A percentile compares a stretch with the other conserved stretches of the same genome.
These are phyloP conservation scores for Nemopilema nomurai DNA, from an alignment of 30 jellyfish, hydroid and myxozoan species.

Conservation along the genomic window DNA sequence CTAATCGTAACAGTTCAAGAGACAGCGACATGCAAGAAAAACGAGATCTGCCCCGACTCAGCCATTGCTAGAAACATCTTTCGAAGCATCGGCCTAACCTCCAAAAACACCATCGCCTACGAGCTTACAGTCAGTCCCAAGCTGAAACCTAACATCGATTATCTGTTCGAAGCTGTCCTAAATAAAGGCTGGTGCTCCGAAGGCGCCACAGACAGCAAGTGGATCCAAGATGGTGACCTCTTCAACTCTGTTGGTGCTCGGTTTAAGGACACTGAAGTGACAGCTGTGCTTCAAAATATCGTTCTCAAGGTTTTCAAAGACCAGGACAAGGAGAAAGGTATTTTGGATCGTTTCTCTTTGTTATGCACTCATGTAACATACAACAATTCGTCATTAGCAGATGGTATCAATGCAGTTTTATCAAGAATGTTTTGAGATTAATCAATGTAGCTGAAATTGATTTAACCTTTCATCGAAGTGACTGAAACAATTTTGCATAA, in stretches of 20 bases:
- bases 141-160: not conserved
- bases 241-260: slow-evolving; percentile 8
- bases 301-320: slow-evolving; percentile 10
- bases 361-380: not conserved
- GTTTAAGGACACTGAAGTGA: not conserved
- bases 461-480: too few species aligned
- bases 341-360: not conserved
- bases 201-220: not conserved
- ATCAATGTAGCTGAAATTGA: too few species aligned
- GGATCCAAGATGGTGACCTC: slow-evolving; percentile 45
- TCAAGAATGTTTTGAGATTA: too few species aligned
- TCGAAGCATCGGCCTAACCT: not conserved
- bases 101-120: not conserved
- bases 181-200: slow-evolving; percentile 44
- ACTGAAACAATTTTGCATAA: too few species aligned
- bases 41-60: not conserved
- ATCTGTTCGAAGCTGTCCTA: slow-evolving; percentile 15
- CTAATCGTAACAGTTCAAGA: slow-evolving; percentile 5
- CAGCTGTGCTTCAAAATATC: not conserved
- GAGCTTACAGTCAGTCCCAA: slow-evolving; percentile 3
- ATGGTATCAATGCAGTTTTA: too few species aligned
- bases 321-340: slow-evolving; percentile 6
- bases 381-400: too few species aligned
- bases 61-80: slow-evolving; percentile 2
- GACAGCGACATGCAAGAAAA: not conserved